Percentiles rank a stretch among this genome's conserved stretches.
Evolutionary conservation across 2,113 vertebrate genomes (phyloP).

Genomic region (Psephotus haematonotus): DNA sequence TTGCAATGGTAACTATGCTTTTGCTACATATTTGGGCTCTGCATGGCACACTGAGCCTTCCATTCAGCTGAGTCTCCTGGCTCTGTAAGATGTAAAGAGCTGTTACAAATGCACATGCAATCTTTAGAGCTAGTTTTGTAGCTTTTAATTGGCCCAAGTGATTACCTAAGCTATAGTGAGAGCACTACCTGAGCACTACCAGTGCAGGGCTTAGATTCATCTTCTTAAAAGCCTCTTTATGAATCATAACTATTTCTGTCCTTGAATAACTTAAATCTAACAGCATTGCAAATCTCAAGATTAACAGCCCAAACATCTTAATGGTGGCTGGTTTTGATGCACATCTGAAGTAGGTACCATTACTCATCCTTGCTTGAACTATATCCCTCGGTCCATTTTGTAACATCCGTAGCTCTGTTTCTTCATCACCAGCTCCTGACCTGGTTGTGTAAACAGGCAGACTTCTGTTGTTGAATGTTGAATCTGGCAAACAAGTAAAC

Average conservation of each 20-base stretch:
- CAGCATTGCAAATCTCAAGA: background rate
- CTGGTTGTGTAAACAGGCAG: background rate
- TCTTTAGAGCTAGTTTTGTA: background rate
- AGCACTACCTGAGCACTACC: background rate
- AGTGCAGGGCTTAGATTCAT: slow-evolving; percentile 29
- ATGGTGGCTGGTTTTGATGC: background rate
- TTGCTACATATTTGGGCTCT: background rate
- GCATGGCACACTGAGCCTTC: background rate
- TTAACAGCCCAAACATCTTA: background rate
- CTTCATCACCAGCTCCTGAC: background rate
- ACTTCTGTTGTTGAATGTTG: background rate
- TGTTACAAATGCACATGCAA: background rate
- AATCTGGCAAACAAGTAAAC: background rate
- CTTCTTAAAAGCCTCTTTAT: slow-evolving; percentile 49
- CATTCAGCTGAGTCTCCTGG: background rate
- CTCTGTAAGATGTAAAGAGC: background rate
- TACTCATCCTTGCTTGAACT: slow-evolving; percentile 9
- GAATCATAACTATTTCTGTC: slow-evolving; percentile 40
- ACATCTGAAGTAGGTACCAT: background rate
- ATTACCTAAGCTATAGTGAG: background rate
- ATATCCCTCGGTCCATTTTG: background rate
- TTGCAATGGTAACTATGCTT: background rate
- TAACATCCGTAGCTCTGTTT: background rate
- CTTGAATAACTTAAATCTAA: slow-evolving; percentile 15
- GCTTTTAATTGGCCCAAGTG: background rate